These are phyloP conservation scores for Aspidiotus destructor DNA, from an alignment of 2,888 invertebrate species.

Conservation along the genomic window DNA sequence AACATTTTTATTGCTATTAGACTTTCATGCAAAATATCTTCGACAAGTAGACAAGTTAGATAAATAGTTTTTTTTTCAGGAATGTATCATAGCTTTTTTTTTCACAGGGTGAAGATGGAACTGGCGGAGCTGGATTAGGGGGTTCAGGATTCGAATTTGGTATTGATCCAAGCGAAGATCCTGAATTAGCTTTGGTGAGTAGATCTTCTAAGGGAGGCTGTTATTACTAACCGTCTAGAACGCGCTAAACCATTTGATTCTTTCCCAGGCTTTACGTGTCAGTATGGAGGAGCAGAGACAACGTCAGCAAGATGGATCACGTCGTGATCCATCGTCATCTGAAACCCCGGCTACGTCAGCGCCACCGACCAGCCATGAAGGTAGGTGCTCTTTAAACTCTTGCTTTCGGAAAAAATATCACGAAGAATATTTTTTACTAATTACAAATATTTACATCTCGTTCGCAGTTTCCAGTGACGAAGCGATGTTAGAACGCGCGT, in stretches of 20 bases:
- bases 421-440: not conserved
- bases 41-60: not conserved
- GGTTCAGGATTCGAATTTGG: constrained; percentile 88
- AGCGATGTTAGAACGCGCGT: constrained; percentile 74
- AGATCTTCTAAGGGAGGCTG: constrained; percentile 5
- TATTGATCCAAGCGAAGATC: constrained; percentile 99
- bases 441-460: not conserved
- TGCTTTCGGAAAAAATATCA: constrained; percentile 1
- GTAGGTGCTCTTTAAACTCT: constrained; percentile 8
- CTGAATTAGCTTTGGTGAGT: constrained; percentile 79
- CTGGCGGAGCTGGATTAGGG: constrained; percentile 69
- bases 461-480: constrained; percentile 57
- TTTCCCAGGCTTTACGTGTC: constrained; percentile 64
- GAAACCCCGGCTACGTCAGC: constrained; percentile 36
- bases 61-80: not conserved
- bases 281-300: constrained; percentile 94
- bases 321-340: constrained; percentile 54
- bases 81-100: not conserved
- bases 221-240: not conserved
- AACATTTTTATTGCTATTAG: not conserved
- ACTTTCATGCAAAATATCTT: no score
- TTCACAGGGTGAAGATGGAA: constrained; percentile 80
- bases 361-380: constrained; percentile 33
- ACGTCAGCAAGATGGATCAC: constrained; percentile 81
- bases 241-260: not conserved